Conservation (phyloP, 2,888 invertebrate species). For the Seira ritae region DNA sequence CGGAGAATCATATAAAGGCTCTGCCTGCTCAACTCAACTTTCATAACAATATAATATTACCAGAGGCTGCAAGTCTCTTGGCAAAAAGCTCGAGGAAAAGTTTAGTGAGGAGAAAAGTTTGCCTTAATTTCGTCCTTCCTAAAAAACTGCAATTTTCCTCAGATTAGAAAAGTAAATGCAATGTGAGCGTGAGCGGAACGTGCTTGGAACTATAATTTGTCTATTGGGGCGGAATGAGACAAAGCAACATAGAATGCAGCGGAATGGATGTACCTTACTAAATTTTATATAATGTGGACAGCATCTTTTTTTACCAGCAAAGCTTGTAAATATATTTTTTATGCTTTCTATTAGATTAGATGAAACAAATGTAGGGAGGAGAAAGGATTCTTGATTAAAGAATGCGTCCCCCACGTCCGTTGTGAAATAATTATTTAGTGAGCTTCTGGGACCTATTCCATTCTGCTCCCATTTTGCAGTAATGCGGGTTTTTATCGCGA, state of each 20-base stretch:
- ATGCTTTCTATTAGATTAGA: too few relatives aligned
- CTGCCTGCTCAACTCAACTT: too few relatives aligned
- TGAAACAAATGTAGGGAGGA: background rate
- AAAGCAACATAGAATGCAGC: background rate
- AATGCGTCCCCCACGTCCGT: background rate
- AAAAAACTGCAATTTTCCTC: background rate
- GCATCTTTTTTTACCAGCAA: too few relatives aligned
- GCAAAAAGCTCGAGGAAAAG: too few relatives aligned
- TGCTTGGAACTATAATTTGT: background rate
- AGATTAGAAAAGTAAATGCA: background rate
- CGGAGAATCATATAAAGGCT: too few relatives aligned
- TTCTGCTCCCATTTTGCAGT: too few relatives aligned
- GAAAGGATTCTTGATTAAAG: background rate
- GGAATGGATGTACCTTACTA: background rate
- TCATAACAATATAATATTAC: too few relatives aligned
- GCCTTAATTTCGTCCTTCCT: too few relatives aligned
- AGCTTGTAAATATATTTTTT: background rate
- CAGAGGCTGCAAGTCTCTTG: too few relatives aligned
- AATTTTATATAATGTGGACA: background rate
- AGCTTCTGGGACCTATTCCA: background rate
- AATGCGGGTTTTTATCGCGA: too few relatives aligned
- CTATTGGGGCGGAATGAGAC: background rate
- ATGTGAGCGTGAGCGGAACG: background rate
- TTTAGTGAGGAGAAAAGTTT: too few relatives aligned
- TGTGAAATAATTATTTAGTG: slow-evolving; percentile 1